These are phyloP conservation scores for Loripinus fragilis DNA, from an alignment of 2,888 invertebrate species.

Conservation along the genomic window DNA sequence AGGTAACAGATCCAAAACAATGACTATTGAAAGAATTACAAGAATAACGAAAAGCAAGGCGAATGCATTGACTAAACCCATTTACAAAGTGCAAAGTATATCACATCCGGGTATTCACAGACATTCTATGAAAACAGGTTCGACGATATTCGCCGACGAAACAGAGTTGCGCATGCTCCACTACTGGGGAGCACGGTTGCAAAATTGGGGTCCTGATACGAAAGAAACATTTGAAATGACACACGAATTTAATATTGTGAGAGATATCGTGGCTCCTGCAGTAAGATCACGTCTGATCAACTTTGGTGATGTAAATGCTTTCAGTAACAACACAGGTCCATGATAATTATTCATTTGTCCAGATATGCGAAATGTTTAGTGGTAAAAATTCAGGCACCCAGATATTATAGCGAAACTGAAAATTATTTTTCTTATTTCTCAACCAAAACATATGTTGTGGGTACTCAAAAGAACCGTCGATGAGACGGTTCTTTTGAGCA, in stretches of 20 bases:
- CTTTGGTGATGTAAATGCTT: slow-evolving; percentile 28
- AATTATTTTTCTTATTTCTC: too few species aligned
- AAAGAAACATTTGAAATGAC: slow-evolving; percentile 50
- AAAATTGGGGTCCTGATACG: slow-evolving; percentile 67
- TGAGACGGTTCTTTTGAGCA: too few species aligned
- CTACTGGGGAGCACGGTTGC: slow-evolving; percentile 66
- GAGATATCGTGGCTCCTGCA: slow-evolving; percentile 14
- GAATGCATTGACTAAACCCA: slow-evolving; percentile 60
- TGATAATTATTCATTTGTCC: too few species aligned
- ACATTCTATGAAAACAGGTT: slow-evolving; percentile 16
- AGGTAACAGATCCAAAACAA: slow-evolving; percentile 52
- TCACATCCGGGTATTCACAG: slow-evolving; percentile 35
- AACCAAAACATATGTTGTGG: too few species aligned
- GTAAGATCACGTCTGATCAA: slow-evolving; percentile 13
- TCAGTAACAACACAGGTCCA: slow-evolving; percentile 32
- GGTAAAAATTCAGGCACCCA: too few species aligned
- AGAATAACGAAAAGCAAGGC: slow-evolving; percentile 55
- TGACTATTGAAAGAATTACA: slow-evolving; percentile 59
- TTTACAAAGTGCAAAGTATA: slow-evolving; percentile 37
- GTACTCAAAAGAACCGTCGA: too few species aligned
- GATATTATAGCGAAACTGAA: too few species aligned
- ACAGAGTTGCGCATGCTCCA: slow-evolving; percentile 57
- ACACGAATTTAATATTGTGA: slow-evolving; percentile 12
- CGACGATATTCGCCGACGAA: slow-evolving; percentile 23
- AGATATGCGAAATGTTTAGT: too few species aligned